phyloP scores from a whole-genome alignment of 2,113 vertebrate genomes.

The Anarrhichthys ocellatus region DNA sequence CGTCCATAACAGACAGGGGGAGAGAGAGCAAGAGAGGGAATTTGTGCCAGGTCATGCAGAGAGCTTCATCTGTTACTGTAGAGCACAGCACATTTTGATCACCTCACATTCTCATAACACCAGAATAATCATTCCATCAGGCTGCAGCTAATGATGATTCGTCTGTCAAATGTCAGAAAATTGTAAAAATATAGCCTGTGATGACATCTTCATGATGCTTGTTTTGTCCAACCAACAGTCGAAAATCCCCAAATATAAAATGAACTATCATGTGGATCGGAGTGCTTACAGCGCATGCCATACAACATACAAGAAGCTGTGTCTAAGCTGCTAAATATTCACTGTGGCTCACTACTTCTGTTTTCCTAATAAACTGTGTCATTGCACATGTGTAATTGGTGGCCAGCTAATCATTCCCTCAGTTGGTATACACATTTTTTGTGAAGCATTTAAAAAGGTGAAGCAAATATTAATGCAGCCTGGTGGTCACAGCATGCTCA shows the following conservation, averaged over 20 bases:
- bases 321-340: conserved; percentile 30
- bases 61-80: conserved; percentile 77
- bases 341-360: conserved; percentile 39
- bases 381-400: conserved; percentile 25
- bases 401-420: conserved; percentile 41
- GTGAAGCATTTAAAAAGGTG: conserved; percentile 19
- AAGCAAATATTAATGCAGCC: conserved; percentile 49
- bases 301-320: not conserved
- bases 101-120: conserved; percentile 19
- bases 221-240: not conserved
- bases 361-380: conserved; percentile 18
- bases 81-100: conserved; percentile 32
- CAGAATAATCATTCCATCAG: conserved; percentile 36
- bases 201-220: not conserved
- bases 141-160: not conserved
- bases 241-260: not conserved
- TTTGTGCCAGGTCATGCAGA: conserved; percentile 69
- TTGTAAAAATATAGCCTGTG: not conserved
- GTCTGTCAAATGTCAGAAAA: conserved; percentile 2
- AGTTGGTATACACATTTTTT: conserved; percentile 22
- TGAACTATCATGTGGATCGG: not conserved
- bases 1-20: not conserved
- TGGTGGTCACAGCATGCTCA: conserved; percentile 55
- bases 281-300: not conserved
- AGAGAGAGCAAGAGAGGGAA: not conserved